phyloP scores from a whole-genome alignment of 2,797 vertebrate species.

The Rhynchonycteris naso region DNA sequence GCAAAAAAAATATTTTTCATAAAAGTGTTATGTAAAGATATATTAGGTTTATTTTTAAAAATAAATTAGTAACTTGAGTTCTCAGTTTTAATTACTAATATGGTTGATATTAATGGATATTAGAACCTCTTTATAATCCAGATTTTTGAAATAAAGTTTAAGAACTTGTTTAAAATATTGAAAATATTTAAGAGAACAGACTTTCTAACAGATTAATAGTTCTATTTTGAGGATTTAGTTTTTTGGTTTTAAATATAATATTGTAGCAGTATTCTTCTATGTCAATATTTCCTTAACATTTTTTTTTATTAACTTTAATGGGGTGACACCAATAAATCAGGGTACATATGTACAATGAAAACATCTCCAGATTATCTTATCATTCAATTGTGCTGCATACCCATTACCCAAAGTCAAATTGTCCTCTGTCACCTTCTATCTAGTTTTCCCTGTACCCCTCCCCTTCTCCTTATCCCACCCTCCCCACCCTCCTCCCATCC shows the following conservation, averaged over 20 bases:
- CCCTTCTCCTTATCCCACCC: too few relatives aligned
- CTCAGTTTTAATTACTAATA: constrained; percentile 19
- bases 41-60: neutral
- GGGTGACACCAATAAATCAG: too few relatives aligned
- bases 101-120: neutral
- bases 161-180: neutral
- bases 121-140: neutral
- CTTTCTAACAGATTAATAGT: neutral
- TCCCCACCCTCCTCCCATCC: too few relatives aligned
- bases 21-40: neutral
- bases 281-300: neutral
- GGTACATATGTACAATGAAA: too few relatives aligned
- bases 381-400: too few relatives aligned
- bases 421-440: too few relatives aligned
- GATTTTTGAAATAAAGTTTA: neutral
- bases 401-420: too few relatives aligned
- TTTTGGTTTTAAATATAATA: constrained; percentile 31
- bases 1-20: constrained; percentile 22
- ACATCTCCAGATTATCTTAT: too few relatives aligned
- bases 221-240: neutral
- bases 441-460: too few relatives aligned
- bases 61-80: neutral
- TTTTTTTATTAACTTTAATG: too few relatives aligned
- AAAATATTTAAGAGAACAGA: constrained; percentile 19
- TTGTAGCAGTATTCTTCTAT: neutral